Evolutionary conservation across 2,797 vertebrate species (phyloP).

Genomic region (Sciurus vulgaris): DNA sequence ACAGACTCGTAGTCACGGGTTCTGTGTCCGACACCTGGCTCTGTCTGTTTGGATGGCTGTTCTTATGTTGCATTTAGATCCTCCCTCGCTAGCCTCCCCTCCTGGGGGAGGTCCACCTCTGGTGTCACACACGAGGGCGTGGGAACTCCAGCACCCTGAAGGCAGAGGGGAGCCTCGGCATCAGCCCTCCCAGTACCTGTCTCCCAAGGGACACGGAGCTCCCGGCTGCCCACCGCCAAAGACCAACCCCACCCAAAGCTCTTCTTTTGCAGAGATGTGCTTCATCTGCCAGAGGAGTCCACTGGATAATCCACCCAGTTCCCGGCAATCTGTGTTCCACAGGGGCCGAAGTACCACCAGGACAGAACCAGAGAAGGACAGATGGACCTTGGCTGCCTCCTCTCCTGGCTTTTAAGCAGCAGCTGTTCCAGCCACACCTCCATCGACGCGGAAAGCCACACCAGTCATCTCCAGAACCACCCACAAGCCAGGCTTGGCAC

Average conservation of each 20-base stretch:
- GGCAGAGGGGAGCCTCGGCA: conserved; percentile 88
- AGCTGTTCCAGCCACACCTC: conserved; percentile 86
- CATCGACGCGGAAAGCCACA: conserved; percentile 85
- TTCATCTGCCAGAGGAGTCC: conserved; percentile 89
- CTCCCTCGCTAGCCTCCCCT: conserved; percentile 75
- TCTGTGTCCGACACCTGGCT: neutral
- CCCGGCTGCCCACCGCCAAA: conserved; percentile 71
- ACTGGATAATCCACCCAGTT: conserved; percentile 89
- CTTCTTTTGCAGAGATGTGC: conserved; percentile 90
- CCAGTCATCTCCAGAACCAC: conserved; percentile 90
- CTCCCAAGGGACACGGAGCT: conserved; percentile 81
- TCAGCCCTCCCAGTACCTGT: conserved; percentile 84
- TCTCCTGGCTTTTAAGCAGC: conserved; percentile 89
- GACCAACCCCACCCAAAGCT: conserved; percentile 89
- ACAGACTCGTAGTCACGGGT: no score
- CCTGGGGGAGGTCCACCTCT: conserved; percentile 88
- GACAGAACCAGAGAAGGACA: conserved; percentile 88
- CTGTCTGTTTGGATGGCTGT: no score
- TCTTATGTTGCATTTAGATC: conserved; percentile 85
- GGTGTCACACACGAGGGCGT: conserved; percentile 91
- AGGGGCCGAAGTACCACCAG: conserved; percentile 89
- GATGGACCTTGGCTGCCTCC: conserved; percentile 86
- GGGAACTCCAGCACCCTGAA: conserved; percentile 89
- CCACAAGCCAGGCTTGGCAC: conserved; percentile 90
- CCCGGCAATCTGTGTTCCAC: conserved; percentile 90